phyloP scores from a whole-genome alignment of 2,888 invertebrate genomes.

The Periphyllus acericola region DNA sequence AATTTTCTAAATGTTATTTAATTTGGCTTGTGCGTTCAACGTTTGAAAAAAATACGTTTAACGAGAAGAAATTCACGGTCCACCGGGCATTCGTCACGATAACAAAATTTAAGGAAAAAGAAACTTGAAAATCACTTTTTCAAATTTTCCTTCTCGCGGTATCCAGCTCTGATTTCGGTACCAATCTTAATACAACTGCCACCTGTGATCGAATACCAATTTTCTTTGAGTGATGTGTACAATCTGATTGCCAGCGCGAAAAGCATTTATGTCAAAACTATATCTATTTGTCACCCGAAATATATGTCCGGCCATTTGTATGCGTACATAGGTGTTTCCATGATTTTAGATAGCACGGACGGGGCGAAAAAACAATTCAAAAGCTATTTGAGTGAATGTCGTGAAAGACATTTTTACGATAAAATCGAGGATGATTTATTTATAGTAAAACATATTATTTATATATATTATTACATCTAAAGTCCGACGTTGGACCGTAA shows the following conservation, averaged over 20 bases:
- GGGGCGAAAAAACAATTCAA: background rate
- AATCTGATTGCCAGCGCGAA: conserved; percentile 5
- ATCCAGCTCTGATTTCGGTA: background rate
- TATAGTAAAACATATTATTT: background rate
- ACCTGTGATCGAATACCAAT: conserved; percentile 43
- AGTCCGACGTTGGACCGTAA: no score
- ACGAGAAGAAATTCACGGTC: background rate
- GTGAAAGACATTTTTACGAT: background rate
- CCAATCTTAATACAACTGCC: conserved; percentile 15
- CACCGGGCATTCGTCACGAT: background rate
- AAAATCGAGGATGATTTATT: background rate
- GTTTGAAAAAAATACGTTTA: conserved; percentile 3
- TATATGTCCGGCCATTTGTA: conserved; percentile 8
- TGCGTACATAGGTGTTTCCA: background rate
- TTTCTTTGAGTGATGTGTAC: conserved; percentile 39
- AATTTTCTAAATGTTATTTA: background rate
- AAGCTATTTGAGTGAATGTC: background rate
- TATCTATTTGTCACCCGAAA: conserved; percentile 36
- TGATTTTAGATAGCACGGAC: background rate
- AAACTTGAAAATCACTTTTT: conserved; percentile 25
- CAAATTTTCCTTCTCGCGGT: background rate
- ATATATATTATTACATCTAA: background rate
- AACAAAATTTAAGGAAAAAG: background rate
- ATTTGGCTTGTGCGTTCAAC: background rate
- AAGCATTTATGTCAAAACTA: conserved; percentile 36